Base-by-base conservation (phyloP, 35 echinoderm and acorn worm species). In the Apostichopus japonicus region DNA sequence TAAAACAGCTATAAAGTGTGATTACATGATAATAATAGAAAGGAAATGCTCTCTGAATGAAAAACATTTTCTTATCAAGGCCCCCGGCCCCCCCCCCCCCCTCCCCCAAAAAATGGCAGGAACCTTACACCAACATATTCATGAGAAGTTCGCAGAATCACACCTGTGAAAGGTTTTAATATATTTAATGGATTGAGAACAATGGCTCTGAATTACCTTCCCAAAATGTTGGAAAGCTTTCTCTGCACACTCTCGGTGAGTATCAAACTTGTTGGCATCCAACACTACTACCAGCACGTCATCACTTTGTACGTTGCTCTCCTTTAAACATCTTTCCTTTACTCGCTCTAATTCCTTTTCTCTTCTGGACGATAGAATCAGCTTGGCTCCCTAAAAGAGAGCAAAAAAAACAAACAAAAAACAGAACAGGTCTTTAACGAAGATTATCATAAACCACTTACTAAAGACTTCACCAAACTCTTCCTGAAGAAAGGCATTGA, bases 291-390 rank as follows among this genome's bases (percentile, higher is more conserved):
- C 72, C 23, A 86, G 81, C 8, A 98, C 70, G 76, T 98, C 94
- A 55, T 90, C 79, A 65, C 16, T 33, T 27, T 61, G 76, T 0
- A 92, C 24, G 5, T 52, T 70, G 22, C 59, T 77, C 16, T 79
- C 65, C 2, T 53, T 19, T 57, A 98, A 6, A 65, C 96, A 98
- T 22, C 82, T 90, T 52, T 90, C 22, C 44, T 92, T 92, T 0
- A 98, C 96, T 79, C 90, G 61, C 67, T 94, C 65, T 72, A 98
- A 63, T 57, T 94, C 94, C 16, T 92, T 89, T 55, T 92, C 92
- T 59, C 94, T 92, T 24, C 96, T 84, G 53, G 96, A 89, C n/a
- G 96, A 98, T 10, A 98, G 87, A 10, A 98, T 82, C 6, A 98
- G 61, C 83, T 98, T 98, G 23, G 83, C 89, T 22, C 96, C 96